These are phyloP conservation scores for Phoxinus phoxinus DNA, from an alignment of 2,113 vertebrate genomes.

Conservation along the genomic window DNA sequence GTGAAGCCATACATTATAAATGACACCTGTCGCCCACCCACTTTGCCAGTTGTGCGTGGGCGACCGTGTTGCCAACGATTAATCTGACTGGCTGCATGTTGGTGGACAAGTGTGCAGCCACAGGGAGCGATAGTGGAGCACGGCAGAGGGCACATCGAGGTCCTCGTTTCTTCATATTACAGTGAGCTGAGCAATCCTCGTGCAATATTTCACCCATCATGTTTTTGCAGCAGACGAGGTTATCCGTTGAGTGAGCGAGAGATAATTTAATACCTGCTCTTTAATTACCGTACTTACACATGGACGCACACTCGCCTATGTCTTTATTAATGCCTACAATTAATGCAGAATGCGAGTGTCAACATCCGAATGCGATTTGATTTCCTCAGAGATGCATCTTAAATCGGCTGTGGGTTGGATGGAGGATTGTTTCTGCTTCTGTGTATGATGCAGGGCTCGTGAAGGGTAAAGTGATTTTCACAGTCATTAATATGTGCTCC, in stretches of 20 bases:
- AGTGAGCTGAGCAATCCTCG: constrained; percentile 2
- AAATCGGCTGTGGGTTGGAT: constrained; percentile 23
- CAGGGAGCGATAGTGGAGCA: neutral
- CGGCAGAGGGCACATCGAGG: neutral
- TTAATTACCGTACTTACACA: constrained; percentile 19
- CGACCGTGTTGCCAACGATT: constrained; percentile 45
- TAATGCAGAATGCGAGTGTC: constrained; percentile 31
- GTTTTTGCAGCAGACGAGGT: constrained; percentile 12
- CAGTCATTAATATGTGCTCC: constrained; percentile 19
- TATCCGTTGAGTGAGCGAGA: constrained; percentile 18
- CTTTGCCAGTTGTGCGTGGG: constrained; percentile 43
- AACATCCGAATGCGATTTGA: constrained; percentile 48
- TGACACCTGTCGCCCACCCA: constrained; percentile 47
- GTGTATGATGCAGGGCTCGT: constrained; percentile 15
- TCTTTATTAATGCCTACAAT: constrained; percentile 43
- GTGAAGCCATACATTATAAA: constrained; percentile 59
- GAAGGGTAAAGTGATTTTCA: constrained; percentile 34
- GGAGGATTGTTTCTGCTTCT: neutral
- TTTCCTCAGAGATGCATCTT: constrained; percentile 46
- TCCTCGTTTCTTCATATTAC: constrained; percentile 43
- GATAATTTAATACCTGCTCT: neutral
- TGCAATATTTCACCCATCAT: constrained; percentile 26
- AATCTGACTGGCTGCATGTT: constrained; percentile 38
- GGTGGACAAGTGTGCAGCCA: constrained; percentile 20
- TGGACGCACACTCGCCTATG: neutral